Evolutionary conservation across 2,888 invertebrate genomes (phyloP).

Genomic region (Pandemis cinnamomeana): DNA sequence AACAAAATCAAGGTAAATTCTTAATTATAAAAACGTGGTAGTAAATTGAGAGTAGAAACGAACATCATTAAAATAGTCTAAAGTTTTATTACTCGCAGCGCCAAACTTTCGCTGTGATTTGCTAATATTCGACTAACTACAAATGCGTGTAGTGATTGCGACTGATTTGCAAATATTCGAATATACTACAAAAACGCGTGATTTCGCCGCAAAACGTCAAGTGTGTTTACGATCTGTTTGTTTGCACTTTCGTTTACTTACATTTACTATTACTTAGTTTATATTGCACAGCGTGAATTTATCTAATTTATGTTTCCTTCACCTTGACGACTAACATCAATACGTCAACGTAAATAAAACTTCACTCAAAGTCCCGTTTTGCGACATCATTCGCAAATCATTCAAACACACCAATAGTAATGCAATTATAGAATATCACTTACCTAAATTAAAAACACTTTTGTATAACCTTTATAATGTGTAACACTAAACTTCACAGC

Average conservation of each 20-base stretch:
- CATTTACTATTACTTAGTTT: too few relatives aligned
- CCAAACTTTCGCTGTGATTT: background rate
- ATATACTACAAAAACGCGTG: background rate
- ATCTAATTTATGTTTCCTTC: background rate
- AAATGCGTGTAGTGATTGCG: too few relatives aligned
- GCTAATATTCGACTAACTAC: background rate
- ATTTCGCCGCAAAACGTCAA: background rate
- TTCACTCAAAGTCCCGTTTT: background rate
- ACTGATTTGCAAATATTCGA: too few relatives aligned
- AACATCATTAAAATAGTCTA: too few relatives aligned
- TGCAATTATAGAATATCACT: background rate
- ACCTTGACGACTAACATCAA: background rate
- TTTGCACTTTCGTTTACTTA: background rate
- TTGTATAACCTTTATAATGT: background rate
- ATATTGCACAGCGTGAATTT: too few relatives aligned
- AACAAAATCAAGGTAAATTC: conserved; percentile 15
- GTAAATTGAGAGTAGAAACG: too few relatives aligned
- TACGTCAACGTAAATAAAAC: background rate
- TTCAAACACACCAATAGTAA: background rate
- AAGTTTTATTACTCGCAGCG: too few relatives aligned
- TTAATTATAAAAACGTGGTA: background rate
- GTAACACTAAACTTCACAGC: conserved; percentile 25
- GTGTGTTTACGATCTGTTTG: background rate
- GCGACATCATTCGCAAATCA: background rate
- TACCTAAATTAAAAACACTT: conserved; percentile 10